Evolutionary conservation across 1,140 invertebrate species (phyloP), one percentile per base, ranked within the genome.

Genomic region (Battus philenor): DNA sequence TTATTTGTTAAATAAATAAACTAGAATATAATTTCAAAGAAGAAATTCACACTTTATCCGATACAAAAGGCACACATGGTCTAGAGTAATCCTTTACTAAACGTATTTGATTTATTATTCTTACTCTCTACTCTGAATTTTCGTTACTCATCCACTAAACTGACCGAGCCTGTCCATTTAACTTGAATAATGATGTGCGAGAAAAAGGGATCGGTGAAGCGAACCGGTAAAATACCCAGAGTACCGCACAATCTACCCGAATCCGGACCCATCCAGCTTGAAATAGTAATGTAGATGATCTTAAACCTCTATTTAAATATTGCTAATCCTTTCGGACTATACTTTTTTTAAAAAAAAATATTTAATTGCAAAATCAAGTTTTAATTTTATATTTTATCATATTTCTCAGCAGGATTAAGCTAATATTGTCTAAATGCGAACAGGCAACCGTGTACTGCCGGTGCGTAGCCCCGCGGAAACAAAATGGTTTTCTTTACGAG

Each of bases 401-500:
- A 20, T 20, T 3, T 20, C 33, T 29, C 30, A 53, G 33, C 39
- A 50, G 46, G 47, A 6, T 4, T 33, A 38, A 54, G 24, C 59
- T 63, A 65, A 73, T 69, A 73, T 66, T 66, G 70, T n/a, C n/a
- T n/a, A n/a, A 68, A 68, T 64, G 57, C 65, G 58, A 65, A 63
- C 54, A 68, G 58, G 44, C 41, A 45, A 41, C 29, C 32, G 49
- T 61, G 61, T 64, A 68, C 66, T 71, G 64, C 61, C 66, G 66
- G 68, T 77, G 75, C 74, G 73, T 79, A 74, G 64, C 73, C 59
- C 62, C 64, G 72, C 71, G 63, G 66, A 77, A 74, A 72, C 68
- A 65, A 70, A 81, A 76, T 74, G 62, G 74, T 74, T 75, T 76
- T 75, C 80, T 81, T 84, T 84, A 84, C 77, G 80, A 84, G 72